Conservation (phyloP, 2,888 invertebrate genomes). For the Tetramorium bicarinatum region DNA sequence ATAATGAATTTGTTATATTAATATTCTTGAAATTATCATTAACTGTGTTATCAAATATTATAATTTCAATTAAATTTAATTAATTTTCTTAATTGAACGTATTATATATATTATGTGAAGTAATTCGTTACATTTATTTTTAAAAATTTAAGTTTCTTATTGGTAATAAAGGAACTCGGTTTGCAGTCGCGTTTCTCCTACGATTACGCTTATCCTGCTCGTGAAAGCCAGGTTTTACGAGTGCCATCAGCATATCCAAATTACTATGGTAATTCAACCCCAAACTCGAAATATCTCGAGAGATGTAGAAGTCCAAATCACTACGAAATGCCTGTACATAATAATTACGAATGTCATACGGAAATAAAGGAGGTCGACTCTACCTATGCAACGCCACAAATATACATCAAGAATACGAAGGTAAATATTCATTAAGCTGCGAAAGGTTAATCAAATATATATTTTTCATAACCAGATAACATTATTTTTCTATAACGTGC, state of each 20-base stretch:
- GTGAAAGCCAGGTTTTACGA: conserved; percentile 66
- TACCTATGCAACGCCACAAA: conserved; percentile 80
- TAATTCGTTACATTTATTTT: background rate
- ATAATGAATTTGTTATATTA: background rate
- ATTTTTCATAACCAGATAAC: background rate
- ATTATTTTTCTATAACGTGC: background rate
- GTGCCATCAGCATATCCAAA: conserved; percentile 79
- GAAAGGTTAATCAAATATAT: background rate
- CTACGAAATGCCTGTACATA: conserved; percentile 78
- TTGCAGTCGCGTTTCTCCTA: conserved; percentile 79
- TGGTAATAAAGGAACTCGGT: background rate
- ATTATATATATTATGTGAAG: background rate
- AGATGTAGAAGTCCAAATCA: conserved; percentile 68
- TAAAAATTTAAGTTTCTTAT: background rate
- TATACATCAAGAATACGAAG: conserved; percentile 81
- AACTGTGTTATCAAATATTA: background rate
- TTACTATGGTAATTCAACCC: conserved; percentile 81
- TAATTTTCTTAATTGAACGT: background rate
- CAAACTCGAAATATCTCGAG: conserved; percentile 71
- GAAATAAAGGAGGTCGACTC: conserved; percentile 83
- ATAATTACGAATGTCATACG: conserved; percentile 82
- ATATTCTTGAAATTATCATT: background rate
- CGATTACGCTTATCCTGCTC: conserved; percentile 79
- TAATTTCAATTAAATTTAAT: background rate
- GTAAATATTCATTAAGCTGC: conserved; percentile 71